Base-by-base conservation (phyloP, 2,888 invertebrate genomes). In the Lepidocyrtoides sp. region DNA sequence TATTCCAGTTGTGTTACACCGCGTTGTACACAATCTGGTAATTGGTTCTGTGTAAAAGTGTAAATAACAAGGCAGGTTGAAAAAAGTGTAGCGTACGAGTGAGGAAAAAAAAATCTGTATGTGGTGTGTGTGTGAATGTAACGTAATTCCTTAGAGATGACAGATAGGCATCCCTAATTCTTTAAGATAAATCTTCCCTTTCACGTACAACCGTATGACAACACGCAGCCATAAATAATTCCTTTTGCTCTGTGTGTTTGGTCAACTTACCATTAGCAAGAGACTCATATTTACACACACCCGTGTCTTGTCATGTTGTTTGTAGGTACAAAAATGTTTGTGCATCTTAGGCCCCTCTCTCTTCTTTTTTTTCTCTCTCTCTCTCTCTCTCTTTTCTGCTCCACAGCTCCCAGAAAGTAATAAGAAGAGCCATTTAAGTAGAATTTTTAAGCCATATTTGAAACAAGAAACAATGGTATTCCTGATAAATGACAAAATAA, bases 91-190 rank as follows among this genome's bases (percentile, higher is more conserved):
- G 69, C 69, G 54, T 54, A 69, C n/a, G 60, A 83, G 48, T 36
- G 44, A 81, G 63, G 82, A 41, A 29, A 17, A n/a, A 84, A 51
- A 82, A 82, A 63, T 77, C 29, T 77, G 72, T 51, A 48, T 26
- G 26, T 72, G 57, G 32, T 79, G 57, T 54, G 57, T 86, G 69
- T 60, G 75, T 75, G 83, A 89, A 75, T 89, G 89, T 84, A 89
- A 89, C 75, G 77, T 89, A 89, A 89, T 75, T 84, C 89, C 84
- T 77, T 84, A 41, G 85, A 90, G 90, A 85, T 90, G 90, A 90
- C 84, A 90, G 90, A 85, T 85, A 90, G 90, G 90, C 90, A 90
- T 90, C 90, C 85, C 85, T 85, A 89, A 90, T 90, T 90, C 90
- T 90, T 85, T 48, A 54, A 84, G 90, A 90, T 90, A 90, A 90